Percentiles rank a stretch among this genome's conserved stretches.
These are phyloP conservation scores for Stenolophus ochropezus DNA, from an alignment of 2,888 invertebrate genomes.

Conservation along the genomic window DNA sequence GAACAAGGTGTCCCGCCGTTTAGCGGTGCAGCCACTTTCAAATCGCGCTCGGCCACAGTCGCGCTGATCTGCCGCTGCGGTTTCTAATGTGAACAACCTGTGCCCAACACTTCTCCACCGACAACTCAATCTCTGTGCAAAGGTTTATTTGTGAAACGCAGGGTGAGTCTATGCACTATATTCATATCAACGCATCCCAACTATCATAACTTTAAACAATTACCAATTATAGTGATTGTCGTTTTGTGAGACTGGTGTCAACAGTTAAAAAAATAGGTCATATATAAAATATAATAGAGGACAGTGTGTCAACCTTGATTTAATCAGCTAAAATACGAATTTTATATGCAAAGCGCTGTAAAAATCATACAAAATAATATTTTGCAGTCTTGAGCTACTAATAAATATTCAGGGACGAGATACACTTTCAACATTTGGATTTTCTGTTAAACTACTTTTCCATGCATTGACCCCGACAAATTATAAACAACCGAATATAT, in stretches of 20 bases:
- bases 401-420: constrained; percentile 31
- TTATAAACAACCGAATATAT: background rate
- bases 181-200: background rate
- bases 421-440: constrained; percentile 8
- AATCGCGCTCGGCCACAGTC: constrained; percentile 46
- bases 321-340: constrained; percentile 40
- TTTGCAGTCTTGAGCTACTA: constrained; percentile 17
- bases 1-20: constrained; percentile 41
- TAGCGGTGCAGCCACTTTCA: constrained; percentile 37
- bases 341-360: constrained; percentile 39
- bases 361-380: constrained; percentile 39
- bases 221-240: too few relatives aligned
- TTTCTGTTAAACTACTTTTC: background rate
- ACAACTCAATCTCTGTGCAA: too few relatives aligned
- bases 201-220: constrained; percentile 18
- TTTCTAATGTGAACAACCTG: constrained; percentile 20
- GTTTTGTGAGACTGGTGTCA: too few relatives aligned
- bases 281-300: constrained; percentile 48
- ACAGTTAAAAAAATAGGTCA: constrained; percentile 50
- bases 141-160: too few relatives aligned
- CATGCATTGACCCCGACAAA: background rate
- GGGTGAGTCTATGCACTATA: too few relatives aligned
- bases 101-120: too few relatives aligned
- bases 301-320: constrained; percentile 42
- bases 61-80: background rate